Percentiles rank a stretch among this genome's conserved stretches.
Evolutionary conservation across 2,113 vertebrate species (phyloP).

Genomic region (Tachycineta bicolor): DNA sequence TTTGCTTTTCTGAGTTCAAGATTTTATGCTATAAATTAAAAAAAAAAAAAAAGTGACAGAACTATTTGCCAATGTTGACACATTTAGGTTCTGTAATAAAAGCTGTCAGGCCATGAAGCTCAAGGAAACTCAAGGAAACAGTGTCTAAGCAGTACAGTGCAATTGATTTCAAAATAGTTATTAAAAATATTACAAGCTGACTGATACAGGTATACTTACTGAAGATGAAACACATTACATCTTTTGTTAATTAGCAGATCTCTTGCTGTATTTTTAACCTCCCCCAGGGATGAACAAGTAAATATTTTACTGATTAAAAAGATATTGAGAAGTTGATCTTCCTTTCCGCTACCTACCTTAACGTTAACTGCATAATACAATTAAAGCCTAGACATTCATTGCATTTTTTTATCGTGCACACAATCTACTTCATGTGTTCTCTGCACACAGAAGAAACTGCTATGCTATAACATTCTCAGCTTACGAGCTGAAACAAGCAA

Average conservation of each 20-base stretch:
- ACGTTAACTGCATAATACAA: not conserved
- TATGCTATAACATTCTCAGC: not conserved
- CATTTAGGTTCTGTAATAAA: not conserved
- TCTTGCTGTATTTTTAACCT: not conserved
- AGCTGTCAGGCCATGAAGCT: not conserved
- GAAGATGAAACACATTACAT: not conserved
- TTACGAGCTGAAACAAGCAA: not conserved
- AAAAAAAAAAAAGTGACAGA: not conserved
- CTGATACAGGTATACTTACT: not conserved
- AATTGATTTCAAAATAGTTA: not conserved
- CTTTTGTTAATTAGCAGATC: not conserved
- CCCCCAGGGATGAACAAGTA: not conserved
- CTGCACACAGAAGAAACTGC: not conserved
- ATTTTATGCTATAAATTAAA: not conserved
- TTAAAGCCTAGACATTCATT: not conserved
- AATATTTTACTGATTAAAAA: conserved; percentile 42
- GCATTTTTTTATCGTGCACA: not conserved
- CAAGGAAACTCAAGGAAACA: not conserved
- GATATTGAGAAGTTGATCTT: not conserved
- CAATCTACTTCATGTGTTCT: not conserved
- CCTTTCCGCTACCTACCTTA: not conserved
- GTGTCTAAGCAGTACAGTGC: not conserved
- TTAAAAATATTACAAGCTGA: not conserved
- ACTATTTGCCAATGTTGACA: not conserved
- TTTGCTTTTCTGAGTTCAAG: conserved; percentile 15